Evolutionary conservation across 1,140 invertebrate genomes (phyloP), one percentile per base, ranked within the genome.

Genomic region (Himalopsyche phryganea): DNA sequence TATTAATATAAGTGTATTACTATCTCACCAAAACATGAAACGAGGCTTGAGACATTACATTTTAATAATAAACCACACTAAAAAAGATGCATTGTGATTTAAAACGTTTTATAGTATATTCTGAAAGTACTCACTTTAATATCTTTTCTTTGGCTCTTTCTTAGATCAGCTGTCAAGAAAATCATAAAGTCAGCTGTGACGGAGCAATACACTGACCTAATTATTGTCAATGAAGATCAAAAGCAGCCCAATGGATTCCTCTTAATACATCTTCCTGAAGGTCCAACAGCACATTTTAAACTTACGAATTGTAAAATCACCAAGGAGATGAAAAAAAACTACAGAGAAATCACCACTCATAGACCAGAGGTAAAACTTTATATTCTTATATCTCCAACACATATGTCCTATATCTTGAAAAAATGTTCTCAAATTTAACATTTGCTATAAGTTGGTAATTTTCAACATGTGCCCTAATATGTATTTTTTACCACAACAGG

Each of bases 151-250:
- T 19, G n/a, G 33, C 33, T 42, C 46, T n/a, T 32, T 63, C 62
- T 18, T 65, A 78, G 91, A 60, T 87, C 91, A n/a, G 88, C 90
- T 46, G 83, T 98, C 0, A 98, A 98, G 71, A 93, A 93, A 66
- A 94, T 98, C 53, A 86, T 95, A 0, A 86, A 88, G 66, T 87
- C 89, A 67, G 91, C 91, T 0, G 85, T 81, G 13, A 78, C 83
- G 1, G 86, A 85, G 63, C 81, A 85, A 38, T 96, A 86, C 61
- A 96, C 96, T 6, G 95, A 98, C 77, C 80, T 98, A 15, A 78
- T 98, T 61, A 83, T 98, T 40, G 78, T 98, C 3, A 98, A 98
- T 79, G 95, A 98, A 77, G 89, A 98, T 76, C 83, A 85, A 62
- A 89, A 90, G 64, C 84, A 90, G 71, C 95, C 94, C 11, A 95